phyloP scores from a whole-genome alignment of 2,888 invertebrate species.

The Plagodis pulveraria region DNA sequence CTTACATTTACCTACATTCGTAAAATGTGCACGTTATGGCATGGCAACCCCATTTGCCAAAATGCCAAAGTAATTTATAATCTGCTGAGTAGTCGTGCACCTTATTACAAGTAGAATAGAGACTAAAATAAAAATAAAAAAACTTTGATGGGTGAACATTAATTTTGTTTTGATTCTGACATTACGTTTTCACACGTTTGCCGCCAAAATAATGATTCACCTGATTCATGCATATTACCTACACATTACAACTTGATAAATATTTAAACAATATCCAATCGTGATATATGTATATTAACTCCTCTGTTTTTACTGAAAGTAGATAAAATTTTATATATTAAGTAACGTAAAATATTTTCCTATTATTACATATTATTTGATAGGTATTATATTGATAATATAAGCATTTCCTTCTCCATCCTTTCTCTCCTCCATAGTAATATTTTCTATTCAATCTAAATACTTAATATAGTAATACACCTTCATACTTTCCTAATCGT shows the following conservation, averaged over 20 bases:
- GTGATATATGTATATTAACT: no score
- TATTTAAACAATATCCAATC: no score
- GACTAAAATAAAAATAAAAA: slow-evolving; percentile 2
- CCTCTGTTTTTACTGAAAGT: no score
- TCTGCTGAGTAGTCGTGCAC: neutral
- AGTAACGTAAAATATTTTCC: no score
- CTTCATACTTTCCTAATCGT: no score
- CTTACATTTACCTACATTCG: slow-evolving; percentile 20
- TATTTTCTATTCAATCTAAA: no score
- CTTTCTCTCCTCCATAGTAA: no score
- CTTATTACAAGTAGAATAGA: slow-evolving; percentile 1
- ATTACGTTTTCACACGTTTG: neutral
- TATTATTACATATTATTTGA: no score
- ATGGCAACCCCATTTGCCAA: slow-evolving; percentile 4
- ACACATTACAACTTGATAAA: neutral
- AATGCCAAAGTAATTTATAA: slow-evolving; percentile 4
- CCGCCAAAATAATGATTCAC: neutral
- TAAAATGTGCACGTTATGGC: slow-evolving; percentile 19
- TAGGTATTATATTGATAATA: no score
- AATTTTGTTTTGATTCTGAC: neutral
- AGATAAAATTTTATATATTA: no score
- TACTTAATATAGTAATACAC: no score
- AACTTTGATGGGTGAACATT: neutral
- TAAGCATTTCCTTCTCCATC: no score
- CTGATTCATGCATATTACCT: neutral